Conservation (phyloP, 1,140 invertebrate genomes). For the Hypothenemus hampei region DNA sequence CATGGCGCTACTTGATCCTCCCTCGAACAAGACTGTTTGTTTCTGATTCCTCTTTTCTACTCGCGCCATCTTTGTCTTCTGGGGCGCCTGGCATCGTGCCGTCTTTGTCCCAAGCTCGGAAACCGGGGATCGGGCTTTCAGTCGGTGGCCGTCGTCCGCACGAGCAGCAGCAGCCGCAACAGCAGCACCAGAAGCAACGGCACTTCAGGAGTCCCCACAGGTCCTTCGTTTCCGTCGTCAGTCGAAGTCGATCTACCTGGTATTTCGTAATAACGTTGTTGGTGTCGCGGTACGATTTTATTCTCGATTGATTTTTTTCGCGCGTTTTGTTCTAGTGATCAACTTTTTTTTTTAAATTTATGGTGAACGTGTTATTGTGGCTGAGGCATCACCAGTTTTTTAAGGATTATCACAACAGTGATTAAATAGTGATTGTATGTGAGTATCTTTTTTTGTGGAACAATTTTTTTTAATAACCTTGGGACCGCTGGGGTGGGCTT, state of each 20-base stretch:
- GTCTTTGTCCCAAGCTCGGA: slow-evolving; percentile 20
- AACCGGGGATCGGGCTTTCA: slow-evolving; percentile 34
- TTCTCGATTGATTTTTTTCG: too few species aligned
- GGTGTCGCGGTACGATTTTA: too few species aligned
- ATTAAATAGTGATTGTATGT: too few species aligned
- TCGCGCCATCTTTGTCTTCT: slow-evolving; percentile 23
- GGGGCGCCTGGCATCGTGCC: slow-evolving; percentile 15
- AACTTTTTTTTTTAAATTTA: too few species aligned
- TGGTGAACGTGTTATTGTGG: too few species aligned
- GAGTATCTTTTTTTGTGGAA: too few species aligned
- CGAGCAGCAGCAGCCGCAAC: slow-evolving; percentile 24
- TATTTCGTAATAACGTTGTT: too few species aligned
- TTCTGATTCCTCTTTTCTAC: slow-evolving; percentile 32
- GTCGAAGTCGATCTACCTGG: slow-evolving; percentile 25
- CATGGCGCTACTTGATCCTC: slow-evolving; percentile 36
- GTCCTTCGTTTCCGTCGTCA: slow-evolving; percentile 34
- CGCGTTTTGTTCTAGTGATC: too few species aligned
- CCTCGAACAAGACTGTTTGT: slow-evolving; percentile 36
- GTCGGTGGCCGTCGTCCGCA: slow-evolving; percentile 29
- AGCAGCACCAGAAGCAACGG: slow-evolving; percentile 25
- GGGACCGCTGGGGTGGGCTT: too few species aligned
- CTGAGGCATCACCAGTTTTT: too few species aligned
- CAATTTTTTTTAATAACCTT: too few species aligned
- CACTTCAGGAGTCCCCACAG: slow-evolving; percentile 13
- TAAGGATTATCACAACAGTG: too few species aligned